Evolutionary conservation across 2,797 vertebrate species (phyloP).

Genomic region (Cossypha dichroa): DNA sequence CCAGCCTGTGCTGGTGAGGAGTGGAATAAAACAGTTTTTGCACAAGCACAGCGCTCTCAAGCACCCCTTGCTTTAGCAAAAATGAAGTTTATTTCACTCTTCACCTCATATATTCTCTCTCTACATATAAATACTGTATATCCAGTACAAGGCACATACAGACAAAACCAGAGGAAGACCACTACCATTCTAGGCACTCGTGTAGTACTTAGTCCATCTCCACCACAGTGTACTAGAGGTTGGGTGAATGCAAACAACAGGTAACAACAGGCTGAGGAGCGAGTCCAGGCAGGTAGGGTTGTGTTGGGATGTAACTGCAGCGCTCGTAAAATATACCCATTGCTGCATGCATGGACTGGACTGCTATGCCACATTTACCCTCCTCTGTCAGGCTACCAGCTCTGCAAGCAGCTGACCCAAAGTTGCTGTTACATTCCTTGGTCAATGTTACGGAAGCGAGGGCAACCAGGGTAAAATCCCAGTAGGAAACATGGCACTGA

Average conservation of each 20-base stretch:
- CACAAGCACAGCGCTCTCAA: neutral
- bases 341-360: slow-evolving; percentile 82
- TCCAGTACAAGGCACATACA: slow-evolving; percentile 76
- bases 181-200: slow-evolving; percentile 63
- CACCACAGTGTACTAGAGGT: slow-evolving; percentile 62
- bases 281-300: slow-evolving; percentile 78
- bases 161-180: slow-evolving; percentile 73
- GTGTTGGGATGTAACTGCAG: slow-evolving; percentile 81
- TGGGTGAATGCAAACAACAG: slow-evolving; percentile 73
- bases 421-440: slow-evolving; percentile 85
- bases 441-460: slow-evolving; percentile 82
- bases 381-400: slow-evolving; percentile 75
- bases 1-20: neutral
- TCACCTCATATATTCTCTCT: slow-evolving; percentile 71
- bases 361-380: slow-evolving; percentile 71
- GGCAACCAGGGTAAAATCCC: slow-evolving; percentile 79
- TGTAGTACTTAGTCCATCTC: slow-evolving; percentile 57
- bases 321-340: slow-evolving; percentile 78
- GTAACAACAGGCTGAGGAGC: slow-evolving; percentile 79
- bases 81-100: slow-evolving; percentile 22
- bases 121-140: slow-evolving; percentile 84
- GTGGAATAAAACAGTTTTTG: neutral
- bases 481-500: slow-evolving; percentile 82
- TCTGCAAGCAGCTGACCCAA: slow-evolving; percentile 78
- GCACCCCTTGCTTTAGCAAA: neutral